Conservation (phyloP, 2,888 invertebrate species). For the Furcula furcula region DNA sequence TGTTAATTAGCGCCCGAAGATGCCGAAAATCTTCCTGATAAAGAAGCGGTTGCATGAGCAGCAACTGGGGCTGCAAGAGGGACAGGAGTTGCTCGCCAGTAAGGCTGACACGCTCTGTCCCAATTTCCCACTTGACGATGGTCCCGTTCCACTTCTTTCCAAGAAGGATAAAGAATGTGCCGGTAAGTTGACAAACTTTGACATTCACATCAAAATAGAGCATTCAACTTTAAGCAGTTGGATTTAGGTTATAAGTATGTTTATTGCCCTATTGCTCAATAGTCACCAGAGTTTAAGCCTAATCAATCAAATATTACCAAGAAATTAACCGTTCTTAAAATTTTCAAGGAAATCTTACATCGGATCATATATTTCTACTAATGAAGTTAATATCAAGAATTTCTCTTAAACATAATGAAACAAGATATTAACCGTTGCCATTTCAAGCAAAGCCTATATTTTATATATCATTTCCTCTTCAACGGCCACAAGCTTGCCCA, state of each 20-base stretch:
- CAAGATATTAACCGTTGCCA: constrained; percentile 26
- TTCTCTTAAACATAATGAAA: too few species aligned
- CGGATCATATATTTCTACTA: too few species aligned
- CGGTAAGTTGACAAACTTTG: constrained; percentile 50
- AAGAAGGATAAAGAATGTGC: constrained; percentile 67
- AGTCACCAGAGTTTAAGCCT: too few species aligned
- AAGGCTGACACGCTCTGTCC: constrained; percentile 84
- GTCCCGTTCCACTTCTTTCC: constrained; percentile 84
- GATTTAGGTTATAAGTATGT: too few species aligned
- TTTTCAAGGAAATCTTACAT: too few species aligned
- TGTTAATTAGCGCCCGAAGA: constrained; percentile 72
- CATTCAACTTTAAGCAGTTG: neutral
- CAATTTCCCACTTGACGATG: constrained; percentile 79
- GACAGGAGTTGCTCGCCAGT: constrained; percentile 87
- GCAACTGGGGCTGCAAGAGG: constrained; percentile 91
- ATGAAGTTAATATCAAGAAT: too few species aligned
- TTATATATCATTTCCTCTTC: constrained; percentile 64
- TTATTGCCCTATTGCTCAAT: too few species aligned
- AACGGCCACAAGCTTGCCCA: constrained; percentile 64
- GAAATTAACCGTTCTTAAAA: too few species aligned
- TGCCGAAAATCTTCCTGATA: constrained; percentile 97
- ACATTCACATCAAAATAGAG: neutral
- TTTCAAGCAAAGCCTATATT: constrained; percentile 34
- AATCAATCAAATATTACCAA: too few species aligned
- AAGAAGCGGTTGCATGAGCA: constrained; percentile 96